Evolutionary conservation across 2,113 vertebrate genomes (phyloP).

Genomic region (Ranitomeya imitator): DNA sequence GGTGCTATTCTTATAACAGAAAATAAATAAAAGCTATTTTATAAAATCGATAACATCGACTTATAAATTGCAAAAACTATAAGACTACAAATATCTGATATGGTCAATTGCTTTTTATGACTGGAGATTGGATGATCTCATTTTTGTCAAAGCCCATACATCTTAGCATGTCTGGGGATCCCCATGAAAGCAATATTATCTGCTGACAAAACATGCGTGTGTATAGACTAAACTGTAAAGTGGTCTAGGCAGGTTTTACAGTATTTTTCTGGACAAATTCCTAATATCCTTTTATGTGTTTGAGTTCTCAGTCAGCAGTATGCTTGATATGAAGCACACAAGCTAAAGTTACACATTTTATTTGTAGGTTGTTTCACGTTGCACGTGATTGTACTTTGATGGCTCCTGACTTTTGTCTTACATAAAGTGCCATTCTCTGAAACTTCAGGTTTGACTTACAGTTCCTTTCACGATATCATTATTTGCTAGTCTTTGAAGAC

Average conservation of each 20-base stretch:
- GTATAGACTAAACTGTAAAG: not conserved
- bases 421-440: not conserved
- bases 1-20: not conserved
- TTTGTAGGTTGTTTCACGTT: not conserved
- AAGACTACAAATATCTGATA: not conserved
- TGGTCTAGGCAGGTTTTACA: not conserved
- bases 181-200: not conserved
- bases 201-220: not conserved
- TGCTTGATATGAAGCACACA: not conserved
- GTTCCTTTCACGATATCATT: conserved; percentile 41
- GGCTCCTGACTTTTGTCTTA: conserved; percentile 36
- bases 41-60: not conserved
- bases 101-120: not conserved
- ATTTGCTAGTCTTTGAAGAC: conserved; percentile 50
- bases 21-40: not conserved
- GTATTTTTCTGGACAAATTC: not conserved
- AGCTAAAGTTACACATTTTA: conserved; percentile 3
- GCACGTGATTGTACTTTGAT: conserved; percentile 42
- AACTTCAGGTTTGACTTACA: conserved; percentile 43
- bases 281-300: not conserved
- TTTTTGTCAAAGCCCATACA: not conserved
- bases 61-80: no score
- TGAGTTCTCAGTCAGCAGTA: not conserved
- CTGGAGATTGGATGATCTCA: not conserved
- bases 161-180: not conserved